Evolutionary conservation across 64 coral and sea anemone genomes (phyloP).

Genomic region (Acropora yongei): DNA sequence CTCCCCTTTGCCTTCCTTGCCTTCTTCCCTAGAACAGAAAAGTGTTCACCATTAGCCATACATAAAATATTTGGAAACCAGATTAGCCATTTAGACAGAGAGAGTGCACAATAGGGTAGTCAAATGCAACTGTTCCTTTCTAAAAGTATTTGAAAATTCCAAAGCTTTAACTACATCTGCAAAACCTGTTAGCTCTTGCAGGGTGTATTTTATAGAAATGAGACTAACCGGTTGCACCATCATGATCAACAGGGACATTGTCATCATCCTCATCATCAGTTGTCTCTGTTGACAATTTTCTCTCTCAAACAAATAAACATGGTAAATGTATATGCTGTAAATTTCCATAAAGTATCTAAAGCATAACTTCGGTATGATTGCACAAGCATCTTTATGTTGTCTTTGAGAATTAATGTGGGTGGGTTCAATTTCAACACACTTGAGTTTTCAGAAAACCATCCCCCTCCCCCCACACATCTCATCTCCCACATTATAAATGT

Average conservation of each 20-base stretch:
- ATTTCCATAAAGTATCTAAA: conserved; percentile 8
- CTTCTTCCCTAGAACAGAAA: neutral
- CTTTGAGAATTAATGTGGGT: conserved; percentile 4
- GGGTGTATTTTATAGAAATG: conserved; percentile 9
- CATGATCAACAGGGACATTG: conserved; percentile 2
- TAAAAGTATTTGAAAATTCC: conserved; percentile 17
- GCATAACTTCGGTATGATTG: conserved; percentile 7
- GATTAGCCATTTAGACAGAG: conserved; percentile 18
- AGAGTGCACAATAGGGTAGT: neutral
- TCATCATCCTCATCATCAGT: conserved; percentile 11
- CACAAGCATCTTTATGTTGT: neutral
- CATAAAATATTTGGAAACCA: conserved; percentile 1
- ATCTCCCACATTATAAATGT: neutral
- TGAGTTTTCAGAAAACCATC: neutral
- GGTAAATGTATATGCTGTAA: conserved; percentile 2
- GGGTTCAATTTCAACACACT: conserved; percentile 10
- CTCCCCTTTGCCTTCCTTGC: neutral
- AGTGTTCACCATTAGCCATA: neutral
- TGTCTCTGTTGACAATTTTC: conserved; percentile 19
- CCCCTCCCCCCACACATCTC: neutral
- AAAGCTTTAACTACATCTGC: conserved; percentile 1
- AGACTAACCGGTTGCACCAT: conserved; percentile 11
- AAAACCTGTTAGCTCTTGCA: conserved; percentile 8
- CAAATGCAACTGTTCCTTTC: conserved; percentile 12
- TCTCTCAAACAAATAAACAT: conserved; percentile 11